A percentile compares a stretch with the other conserved stretches of the same genome.
phyloP scores from a whole-genome alignment of 2,797 vertebrate genomes.

The Allenopithecus nigroviridis region DNA sequence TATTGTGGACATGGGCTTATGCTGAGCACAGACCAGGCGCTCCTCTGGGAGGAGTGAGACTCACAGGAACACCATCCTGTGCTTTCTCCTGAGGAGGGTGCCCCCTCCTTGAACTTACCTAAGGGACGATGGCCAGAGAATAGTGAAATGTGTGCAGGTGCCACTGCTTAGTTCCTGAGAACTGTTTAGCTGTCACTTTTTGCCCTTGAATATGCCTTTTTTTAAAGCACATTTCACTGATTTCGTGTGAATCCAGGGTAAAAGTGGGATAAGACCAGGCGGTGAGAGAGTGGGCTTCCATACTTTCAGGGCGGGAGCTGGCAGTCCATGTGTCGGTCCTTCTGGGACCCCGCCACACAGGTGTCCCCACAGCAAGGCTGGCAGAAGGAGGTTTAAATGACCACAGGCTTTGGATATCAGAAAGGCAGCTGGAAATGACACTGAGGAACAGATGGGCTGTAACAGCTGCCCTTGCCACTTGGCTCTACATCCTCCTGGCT shows the following conservation, averaged over 20 bases:
- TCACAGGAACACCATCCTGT: conserved; percentile 71
- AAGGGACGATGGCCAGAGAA: neutral
- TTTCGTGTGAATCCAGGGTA: neutral
- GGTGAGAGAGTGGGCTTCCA: neutral
- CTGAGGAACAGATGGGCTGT: neutral
- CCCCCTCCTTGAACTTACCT: neutral
- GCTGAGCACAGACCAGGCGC: conserved; percentile 60
- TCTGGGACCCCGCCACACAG: neutral
- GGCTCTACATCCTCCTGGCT: neutral
- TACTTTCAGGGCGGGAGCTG: neutral
- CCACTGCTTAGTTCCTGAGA: neutral
- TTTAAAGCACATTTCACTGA: neutral
- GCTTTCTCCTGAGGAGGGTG: neutral
- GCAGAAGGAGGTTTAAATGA: neutral
- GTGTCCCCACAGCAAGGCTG: neutral
- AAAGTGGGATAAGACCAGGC: neutral
- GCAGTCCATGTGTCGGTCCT: neutral
- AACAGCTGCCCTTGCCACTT: neutral
- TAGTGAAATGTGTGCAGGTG: neutral
- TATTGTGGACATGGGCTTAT: conserved; percentile 72
- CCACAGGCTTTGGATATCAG: neutral
- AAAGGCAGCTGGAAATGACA: neutral
- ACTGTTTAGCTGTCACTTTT: neutral
- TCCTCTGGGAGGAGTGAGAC: neutral
- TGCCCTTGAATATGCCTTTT: neutral